Evolutionary conservation across 2,888 invertebrate genomes (phyloP).

Genomic region (Scrobipalpa costella): DNA sequence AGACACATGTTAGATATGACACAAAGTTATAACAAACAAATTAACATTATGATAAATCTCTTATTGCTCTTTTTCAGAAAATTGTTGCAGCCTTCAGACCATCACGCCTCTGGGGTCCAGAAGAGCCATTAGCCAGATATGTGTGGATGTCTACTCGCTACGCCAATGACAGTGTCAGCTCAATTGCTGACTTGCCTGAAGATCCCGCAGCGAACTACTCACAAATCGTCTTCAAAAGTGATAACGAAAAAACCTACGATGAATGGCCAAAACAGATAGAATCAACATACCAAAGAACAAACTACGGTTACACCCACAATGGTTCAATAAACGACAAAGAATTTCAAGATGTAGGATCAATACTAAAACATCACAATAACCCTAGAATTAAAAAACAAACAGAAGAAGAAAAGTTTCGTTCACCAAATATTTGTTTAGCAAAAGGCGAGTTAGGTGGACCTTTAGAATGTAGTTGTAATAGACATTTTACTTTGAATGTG

Average conservation of each 20-base stretch:
- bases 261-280: conserved; percentile 54
- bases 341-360: conserved; percentile 45
- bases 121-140: conserved; percentile 72
- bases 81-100: conserved; percentile 69
- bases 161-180: conserved; percentile 56
- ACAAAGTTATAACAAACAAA: too few species aligned
- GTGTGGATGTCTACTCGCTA: conserved; percentile 75
- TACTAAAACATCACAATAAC: conserved; percentile 53
- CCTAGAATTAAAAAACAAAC: conserved; percentile 56
- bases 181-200: conserved; percentile 42
- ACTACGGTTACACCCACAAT: conserved; percentile 51
- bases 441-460: conserved; percentile 64
- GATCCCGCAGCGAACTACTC: conserved; percentile 49
- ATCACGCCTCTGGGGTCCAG: conserved; percentile 73
- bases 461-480: conserved; percentile 68
- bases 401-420: conserved; percentile 59
- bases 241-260: conserved; percentile 55
- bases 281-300: conserved; percentile 48
- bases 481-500: conserved; percentile 71
- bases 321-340: conserved; percentile 45
- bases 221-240: conserved; percentile 54
- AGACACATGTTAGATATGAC: not conserved
- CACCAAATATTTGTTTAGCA: conserved; percentile 72
- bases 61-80: conserved; percentile 57
- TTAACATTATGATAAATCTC: not conserved